phyloP scores from a whole-genome alignment of 2,113 vertebrate genomes.

The Psophia crepitans region DNA sequence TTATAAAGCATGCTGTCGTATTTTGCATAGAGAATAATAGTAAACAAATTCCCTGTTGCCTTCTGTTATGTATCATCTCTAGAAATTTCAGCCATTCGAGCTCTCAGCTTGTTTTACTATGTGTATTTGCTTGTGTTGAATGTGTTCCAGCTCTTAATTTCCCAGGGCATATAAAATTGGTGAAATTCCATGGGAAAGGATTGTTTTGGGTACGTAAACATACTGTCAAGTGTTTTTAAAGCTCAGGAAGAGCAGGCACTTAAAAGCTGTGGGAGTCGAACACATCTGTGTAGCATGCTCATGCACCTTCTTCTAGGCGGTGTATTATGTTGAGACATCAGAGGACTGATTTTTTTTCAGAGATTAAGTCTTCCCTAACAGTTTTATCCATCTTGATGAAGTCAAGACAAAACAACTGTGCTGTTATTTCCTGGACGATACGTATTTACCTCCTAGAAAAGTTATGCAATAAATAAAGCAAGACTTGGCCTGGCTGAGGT shows the following conservation, averaged over 20 bases:
- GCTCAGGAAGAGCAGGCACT: conserved; percentile 23
- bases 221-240: conserved; percentile 27
- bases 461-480: conserved; percentile 9
- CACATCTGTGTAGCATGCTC: background rate
- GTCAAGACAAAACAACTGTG: background rate
- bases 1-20: background rate
- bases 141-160: conserved; percentile 70
- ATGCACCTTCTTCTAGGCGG: background rate
- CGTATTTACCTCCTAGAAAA: background rate
- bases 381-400: background rate
- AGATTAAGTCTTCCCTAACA: background rate
- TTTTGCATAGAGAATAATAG: background rate
- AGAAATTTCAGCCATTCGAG: conserved; percentile 34
- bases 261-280: background rate
- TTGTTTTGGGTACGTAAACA: conserved; percentile 64
- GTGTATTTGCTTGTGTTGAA: conserved; percentile 74
- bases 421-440: conserved; percentile 10
- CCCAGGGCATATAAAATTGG: conserved; percentile 68
- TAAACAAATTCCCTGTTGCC: background rate
- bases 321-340: background rate
- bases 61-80: background rate
- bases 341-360: background rate
- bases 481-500: background rate
- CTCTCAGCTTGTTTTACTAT: conserved; percentile 48
- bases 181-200: conserved; percentile 77